These are phyloP conservation scores for Aplodontia rufa DNA, from an alignment of 2,113 vertebrate genomes.

Conservation along the genomic window DNA sequence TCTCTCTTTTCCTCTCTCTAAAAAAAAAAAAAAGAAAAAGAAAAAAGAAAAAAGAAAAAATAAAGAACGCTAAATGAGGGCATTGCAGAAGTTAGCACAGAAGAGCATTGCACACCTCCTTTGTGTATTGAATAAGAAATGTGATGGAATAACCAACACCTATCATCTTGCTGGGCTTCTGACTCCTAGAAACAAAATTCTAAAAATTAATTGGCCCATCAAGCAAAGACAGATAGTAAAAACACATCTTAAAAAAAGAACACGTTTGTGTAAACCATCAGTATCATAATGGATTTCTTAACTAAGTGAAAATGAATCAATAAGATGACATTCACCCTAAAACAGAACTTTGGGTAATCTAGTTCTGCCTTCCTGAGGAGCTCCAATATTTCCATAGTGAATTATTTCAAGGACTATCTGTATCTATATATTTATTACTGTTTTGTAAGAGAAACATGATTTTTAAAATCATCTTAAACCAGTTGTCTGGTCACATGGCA, in stretches of 20 bases:
- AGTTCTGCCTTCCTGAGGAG: not conserved
- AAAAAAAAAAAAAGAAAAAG: too few relatives aligned
- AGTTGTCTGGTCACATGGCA: not conserved
- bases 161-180: slow-evolving; percentile 38
- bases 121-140: not conserved
- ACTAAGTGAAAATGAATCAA: not conserved
- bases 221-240: not conserved
- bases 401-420: not conserved
- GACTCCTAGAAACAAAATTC: slow-evolving; percentile 10
- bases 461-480: not conserved
- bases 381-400: not conserved
- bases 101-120: not conserved
- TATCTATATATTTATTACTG: not conserved
- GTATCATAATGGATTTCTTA: not conserved
- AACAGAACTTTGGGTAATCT: not conserved
- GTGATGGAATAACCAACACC: not conserved
- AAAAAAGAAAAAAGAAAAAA: too few relatives aligned
- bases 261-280: not conserved
- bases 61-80: too few relatives aligned
- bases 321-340: not conserved
- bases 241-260: slow-evolving; percentile 10
- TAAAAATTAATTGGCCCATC: slow-evolving; percentile 38
- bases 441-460: slow-evolving; percentile 30
- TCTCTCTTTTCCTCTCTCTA: too few relatives aligned
- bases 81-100: not conserved